These are phyloP conservation scores for Notolabrus celidotus DNA, from an alignment of 2,797 vertebrate species.

Conservation along the genomic window DNA sequence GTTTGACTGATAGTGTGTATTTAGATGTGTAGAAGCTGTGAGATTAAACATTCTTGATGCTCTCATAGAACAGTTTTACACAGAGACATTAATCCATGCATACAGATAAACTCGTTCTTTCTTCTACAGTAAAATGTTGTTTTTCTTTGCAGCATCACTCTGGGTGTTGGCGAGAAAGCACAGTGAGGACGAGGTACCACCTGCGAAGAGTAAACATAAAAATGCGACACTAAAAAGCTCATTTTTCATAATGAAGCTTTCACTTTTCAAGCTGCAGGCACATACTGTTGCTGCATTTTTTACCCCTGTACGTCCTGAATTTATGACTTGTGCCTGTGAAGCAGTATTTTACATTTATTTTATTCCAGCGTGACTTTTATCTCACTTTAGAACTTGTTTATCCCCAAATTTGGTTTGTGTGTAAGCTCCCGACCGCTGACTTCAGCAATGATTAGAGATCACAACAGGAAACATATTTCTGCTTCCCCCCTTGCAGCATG, in stretches of 20 bases:
- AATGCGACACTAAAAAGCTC: neutral
- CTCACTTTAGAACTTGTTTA: neutral
- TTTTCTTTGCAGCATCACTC: no score
- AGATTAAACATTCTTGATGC: no score
- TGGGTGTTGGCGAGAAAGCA: no score
- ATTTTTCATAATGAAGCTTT: neutral
- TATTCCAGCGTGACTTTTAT: neutral
- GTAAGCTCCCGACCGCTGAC: slow-evolving; percentile 14
- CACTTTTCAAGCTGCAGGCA: neutral
- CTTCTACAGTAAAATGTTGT: no score
- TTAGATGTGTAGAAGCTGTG: no score
- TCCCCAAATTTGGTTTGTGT: neutral
- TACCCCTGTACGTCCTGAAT: neutral
- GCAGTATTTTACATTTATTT: neutral
- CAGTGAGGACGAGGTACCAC: neutral
- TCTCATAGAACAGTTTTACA: no score
- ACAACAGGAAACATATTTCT: slow-evolving; percentile 34
- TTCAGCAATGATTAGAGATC: slow-evolving; percentile 36
- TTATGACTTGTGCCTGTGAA: neutral
- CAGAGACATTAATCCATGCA: no score
- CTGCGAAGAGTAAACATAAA: slow-evolving; percentile 1
- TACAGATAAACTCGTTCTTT: no score
- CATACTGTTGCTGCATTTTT: neutral
- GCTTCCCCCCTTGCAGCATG: slow-evolving; percentile 5
- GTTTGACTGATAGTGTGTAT: no score